These are phyloP conservation scores for Cyclophora punctaria DNA, from an alignment of 2,888 invertebrate species.

Conservation along the genomic window DNA sequence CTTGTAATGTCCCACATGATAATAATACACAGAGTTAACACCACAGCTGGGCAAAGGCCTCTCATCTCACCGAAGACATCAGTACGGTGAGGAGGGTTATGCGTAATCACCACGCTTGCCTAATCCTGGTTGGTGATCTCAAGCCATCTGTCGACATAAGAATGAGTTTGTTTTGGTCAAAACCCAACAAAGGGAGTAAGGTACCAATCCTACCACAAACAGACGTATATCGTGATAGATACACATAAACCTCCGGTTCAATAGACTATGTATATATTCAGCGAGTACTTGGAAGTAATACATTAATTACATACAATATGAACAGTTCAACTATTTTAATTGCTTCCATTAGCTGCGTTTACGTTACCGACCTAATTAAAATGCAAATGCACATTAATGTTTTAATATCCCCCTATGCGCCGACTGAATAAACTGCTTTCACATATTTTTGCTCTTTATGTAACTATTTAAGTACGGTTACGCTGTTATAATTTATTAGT, in stretches of 20 bases:
- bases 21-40: too few relatives aligned
- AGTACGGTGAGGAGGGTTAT: too few relatives aligned
- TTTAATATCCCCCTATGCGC: conserved; percentile 37
- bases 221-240: too few relatives aligned
- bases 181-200: too few relatives aligned
- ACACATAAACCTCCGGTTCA: conserved; percentile 3
- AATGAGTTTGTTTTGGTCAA: too few relatives aligned
- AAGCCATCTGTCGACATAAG: too few relatives aligned
- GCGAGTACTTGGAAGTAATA: conserved; percentile 27
- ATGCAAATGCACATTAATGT: conserved; percentile 50
- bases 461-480: conserved; percentile 5
- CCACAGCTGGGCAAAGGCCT: too few relatives aligned
- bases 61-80: too few relatives aligned
- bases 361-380: conserved; percentile 49
- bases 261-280: conserved; percentile 17
- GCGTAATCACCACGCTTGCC: too few relatives aligned
- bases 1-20: too few relatives aligned
- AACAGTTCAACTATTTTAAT: conserved; percentile 52
- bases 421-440: conserved; percentile 22
- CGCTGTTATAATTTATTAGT: background rate
- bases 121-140: too few relatives aligned
- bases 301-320: conserved; percentile 47
- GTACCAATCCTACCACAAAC: too few relatives aligned
- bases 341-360: conserved; percentile 49
- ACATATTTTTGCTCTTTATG: conserved; percentile 24